Percentiles rank a stretch among this genome's conserved stretches.
Conservation (phyloP, 2,888 invertebrate species). For the Leucoptera coffeella region DNA sequence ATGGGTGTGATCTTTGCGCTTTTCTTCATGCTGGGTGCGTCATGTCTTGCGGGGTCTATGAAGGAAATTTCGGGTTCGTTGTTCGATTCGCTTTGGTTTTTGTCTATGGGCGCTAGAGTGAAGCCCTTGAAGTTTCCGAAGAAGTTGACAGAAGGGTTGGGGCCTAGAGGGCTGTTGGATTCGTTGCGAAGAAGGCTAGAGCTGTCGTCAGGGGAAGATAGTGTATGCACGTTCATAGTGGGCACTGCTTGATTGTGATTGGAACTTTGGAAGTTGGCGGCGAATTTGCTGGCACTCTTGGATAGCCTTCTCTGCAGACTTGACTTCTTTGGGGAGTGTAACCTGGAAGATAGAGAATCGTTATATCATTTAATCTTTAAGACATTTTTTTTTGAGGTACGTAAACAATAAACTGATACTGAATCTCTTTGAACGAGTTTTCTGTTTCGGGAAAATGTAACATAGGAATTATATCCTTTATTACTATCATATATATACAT, state of each 20-base stretch:
- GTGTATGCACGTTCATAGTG: slow-evolving; percentile 39
- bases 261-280: slow-evolving; percentile 33
- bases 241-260: slow-evolving; percentile 20
- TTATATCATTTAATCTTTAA: too few relatives aligned
- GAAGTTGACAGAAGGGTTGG: slow-evolving; percentile 56
- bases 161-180: slow-evolving; percentile 37
- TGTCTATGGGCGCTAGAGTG: slow-evolving; percentile 62
- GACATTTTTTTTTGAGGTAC: too few relatives aligned
- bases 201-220: slow-evolving; percentile 61
- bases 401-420: too few relatives aligned
- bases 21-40: slow-evolving; percentile 13
- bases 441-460: too few relatives aligned
- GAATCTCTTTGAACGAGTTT: too few relatives aligned
- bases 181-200: slow-evolving; percentile 59
- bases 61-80: slow-evolving; percentile 12
- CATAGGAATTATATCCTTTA: too few relatives aligned
- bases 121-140: slow-evolving; percentile 87
- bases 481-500: too few relatives aligned
- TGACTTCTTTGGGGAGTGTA: slow-evolving; percentile 38
- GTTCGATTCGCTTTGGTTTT: slow-evolving; percentile 15
- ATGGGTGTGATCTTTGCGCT: slow-evolving; percentile 54
- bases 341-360: slow-evolving; percentile 17
- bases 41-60: slow-evolving; percentile 6
- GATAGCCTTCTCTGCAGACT: slow-evolving; percentile 38
- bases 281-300: slow-evolving; percentile 39